Conservation (phyloP, 2,888 invertebrate species). For the Eupithecia subfuscata region DNA sequence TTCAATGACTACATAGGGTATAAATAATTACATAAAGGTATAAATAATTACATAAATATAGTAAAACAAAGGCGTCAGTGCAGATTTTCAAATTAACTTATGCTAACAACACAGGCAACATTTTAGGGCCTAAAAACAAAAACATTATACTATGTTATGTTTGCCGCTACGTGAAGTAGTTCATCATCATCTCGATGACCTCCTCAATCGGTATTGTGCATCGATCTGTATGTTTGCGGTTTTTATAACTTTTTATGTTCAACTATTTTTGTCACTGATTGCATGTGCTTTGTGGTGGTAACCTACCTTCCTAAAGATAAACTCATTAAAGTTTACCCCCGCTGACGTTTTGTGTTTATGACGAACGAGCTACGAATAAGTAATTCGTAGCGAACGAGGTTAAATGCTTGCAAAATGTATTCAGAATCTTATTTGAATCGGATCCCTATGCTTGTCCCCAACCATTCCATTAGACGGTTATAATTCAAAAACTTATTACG, state of each 20-base stretch:
- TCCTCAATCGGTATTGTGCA: neutral
- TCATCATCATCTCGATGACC: neutral
- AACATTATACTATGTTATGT: too few relatives aligned
- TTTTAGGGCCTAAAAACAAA: too few relatives aligned
- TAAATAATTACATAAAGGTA: too few relatives aligned
- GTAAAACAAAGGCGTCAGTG: too few relatives aligned
- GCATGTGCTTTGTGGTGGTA: neutral
- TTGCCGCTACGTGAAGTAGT: too few relatives aligned
- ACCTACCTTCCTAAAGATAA: neutral
- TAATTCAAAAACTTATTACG: neutral
- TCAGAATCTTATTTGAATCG: neutral
- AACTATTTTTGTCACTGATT: neutral
- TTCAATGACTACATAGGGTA: too few relatives aligned
- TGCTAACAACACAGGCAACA: too few relatives aligned
- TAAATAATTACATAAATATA: too few relatives aligned
- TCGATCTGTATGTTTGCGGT: neutral
- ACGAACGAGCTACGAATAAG: too few relatives aligned
- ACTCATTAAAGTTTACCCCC: neutral
- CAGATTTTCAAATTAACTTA: too few relatives aligned
- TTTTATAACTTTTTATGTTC: neutral
- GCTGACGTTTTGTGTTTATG: neutral
- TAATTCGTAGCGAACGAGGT: too few relatives aligned
- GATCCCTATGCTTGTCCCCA: neutral
- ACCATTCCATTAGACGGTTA: neutral
- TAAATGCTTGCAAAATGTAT: neutral